phyloP scores from a whole-genome alignment of 2,113 vertebrate genomes.

The Micronisus gabar region DNA sequence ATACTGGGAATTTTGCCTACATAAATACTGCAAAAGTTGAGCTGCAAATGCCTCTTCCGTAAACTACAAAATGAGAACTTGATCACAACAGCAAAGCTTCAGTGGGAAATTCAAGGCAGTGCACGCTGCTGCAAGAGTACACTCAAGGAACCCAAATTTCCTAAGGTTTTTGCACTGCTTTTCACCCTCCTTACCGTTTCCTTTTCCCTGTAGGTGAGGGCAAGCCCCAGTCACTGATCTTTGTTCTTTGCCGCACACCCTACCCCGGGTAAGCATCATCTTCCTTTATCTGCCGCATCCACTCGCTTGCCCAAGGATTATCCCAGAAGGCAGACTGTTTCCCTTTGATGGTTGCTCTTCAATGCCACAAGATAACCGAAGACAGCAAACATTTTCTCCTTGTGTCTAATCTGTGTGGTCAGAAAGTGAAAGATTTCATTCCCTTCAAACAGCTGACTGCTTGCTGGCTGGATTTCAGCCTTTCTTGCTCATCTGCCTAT shows the following conservation, averaged over 20 bases:
- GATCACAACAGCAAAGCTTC: neutral
- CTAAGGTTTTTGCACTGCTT: neutral
- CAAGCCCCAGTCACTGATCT: neutral
- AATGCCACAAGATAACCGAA: neutral
- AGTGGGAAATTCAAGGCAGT: neutral
- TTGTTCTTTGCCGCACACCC: neutral
- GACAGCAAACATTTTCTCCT: neutral
- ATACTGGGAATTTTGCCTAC: neutral
- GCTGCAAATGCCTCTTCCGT: neutral
- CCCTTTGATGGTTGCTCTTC: constrained; percentile 20
- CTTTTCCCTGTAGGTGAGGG: neutral
- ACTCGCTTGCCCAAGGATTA: neutral
- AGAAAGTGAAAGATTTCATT: constrained; percentile 46
- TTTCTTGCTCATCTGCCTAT: neutral
- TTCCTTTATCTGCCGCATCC: constrained; percentile 22
- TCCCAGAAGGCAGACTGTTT: neutral
- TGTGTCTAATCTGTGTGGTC: neutral
- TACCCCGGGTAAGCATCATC: neutral
- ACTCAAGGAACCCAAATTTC: neutral
- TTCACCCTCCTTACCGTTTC: neutral
- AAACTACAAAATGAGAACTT: neutral
- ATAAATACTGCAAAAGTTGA: constrained; percentile 4
- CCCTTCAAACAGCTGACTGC: neutral
- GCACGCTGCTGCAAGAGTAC: neutral
- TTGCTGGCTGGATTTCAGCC: neutral